These are phyloP conservation scores for Papio anubis DNA, from an alignment of 2,113 vertebrate genomes.

Conservation along the genomic window DNA sequence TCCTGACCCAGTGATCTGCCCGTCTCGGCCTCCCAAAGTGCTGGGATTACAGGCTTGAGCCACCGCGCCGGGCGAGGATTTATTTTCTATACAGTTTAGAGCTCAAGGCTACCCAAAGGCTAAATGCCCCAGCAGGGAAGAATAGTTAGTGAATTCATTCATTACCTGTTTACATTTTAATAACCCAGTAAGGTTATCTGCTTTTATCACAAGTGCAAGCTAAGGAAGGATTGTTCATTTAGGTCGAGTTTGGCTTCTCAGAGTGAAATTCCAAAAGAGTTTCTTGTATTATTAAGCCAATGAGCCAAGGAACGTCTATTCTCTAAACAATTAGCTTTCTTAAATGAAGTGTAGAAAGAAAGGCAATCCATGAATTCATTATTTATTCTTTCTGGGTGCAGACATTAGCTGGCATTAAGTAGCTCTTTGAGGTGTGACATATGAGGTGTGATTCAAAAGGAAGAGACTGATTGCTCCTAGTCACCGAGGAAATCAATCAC, in stretches of 20 bases:
- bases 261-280: conserved; percentile 54
- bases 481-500: conserved; percentile 59
- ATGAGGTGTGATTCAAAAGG: conserved; percentile 49
- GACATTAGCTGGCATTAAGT: conserved; percentile 48
- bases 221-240: conserved; percentile 54
- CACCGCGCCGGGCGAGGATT: not conserved
- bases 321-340: conserved; percentile 74
- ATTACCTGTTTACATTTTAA: conserved; percentile 66
- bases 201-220: conserved; percentile 18
- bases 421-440: conserved; percentile 61
- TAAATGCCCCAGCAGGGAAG: conserved; percentile 51
- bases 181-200: conserved; percentile 5
- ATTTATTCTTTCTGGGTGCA: conserved; percentile 57
- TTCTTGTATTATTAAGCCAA: conserved; percentile 74
- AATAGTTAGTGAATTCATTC: conserved; percentile 55
- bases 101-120: conserved; percentile 49
- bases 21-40: too few relatives aligned
- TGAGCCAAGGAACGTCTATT: conserved; percentile 66
- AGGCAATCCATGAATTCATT: conserved; percentile 55
- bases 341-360: conserved; percentile 68
- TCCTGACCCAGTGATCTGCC: too few relatives aligned
- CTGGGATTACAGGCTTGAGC: too few relatives aligned
- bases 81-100: conserved; percentile 45
- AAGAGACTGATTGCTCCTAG: conserved; percentile 42
- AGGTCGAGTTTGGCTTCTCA: conserved; percentile 47